A percentile compares a stretch with the other conserved stretches of the same genome.
phyloP scores from a whole-genome alignment of 2,113 vertebrate species.

The Nesogale talazaci region DNA sequence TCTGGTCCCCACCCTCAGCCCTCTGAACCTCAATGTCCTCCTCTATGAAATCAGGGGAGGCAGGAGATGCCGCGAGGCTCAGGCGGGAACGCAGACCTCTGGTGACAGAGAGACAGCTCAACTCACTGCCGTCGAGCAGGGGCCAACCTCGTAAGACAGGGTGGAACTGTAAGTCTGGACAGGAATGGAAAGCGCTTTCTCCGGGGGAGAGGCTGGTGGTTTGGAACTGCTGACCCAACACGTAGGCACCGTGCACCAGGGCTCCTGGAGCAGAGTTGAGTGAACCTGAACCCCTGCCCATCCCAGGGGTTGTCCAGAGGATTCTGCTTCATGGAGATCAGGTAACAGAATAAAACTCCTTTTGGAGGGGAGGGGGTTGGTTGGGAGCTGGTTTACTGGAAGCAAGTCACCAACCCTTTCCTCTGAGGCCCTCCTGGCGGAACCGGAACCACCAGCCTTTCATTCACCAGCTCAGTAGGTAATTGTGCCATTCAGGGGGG shows the following conservation, averaged over 20 bases:
- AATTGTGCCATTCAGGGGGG: background rate
- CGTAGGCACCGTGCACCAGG: background rate
- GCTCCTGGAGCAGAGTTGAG: background rate
- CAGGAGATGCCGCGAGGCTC: background rate
- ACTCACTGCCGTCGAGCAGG: too few relatives aligned
- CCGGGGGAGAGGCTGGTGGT: too few relatives aligned
- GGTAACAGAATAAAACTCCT: background rate
- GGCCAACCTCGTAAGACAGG: too few relatives aligned
- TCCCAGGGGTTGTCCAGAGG: background rate
- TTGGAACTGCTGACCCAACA: too few relatives aligned
- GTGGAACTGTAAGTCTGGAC: too few relatives aligned
- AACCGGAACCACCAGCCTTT: background rate
- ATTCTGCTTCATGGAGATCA: background rate
- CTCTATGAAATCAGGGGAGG: background rate
- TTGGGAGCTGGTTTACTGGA: background rate
- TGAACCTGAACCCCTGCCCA: background rate
- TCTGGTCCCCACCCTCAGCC: background rate
- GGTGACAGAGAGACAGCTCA: too few relatives aligned
- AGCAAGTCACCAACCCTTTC: background rate
- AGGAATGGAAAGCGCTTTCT: too few relatives aligned
- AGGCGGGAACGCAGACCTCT: background rate
- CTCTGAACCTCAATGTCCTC: background rate
- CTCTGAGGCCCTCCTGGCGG: background rate
- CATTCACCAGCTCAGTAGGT: background rate
- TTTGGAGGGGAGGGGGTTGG: too few relatives aligned